Percentiles rank a stretch among this genome's conserved stretches.
Evolutionary conservation across 2,113 vertebrate genomes (phyloP).

Genomic region (Patagioenas fasciata): DNA sequence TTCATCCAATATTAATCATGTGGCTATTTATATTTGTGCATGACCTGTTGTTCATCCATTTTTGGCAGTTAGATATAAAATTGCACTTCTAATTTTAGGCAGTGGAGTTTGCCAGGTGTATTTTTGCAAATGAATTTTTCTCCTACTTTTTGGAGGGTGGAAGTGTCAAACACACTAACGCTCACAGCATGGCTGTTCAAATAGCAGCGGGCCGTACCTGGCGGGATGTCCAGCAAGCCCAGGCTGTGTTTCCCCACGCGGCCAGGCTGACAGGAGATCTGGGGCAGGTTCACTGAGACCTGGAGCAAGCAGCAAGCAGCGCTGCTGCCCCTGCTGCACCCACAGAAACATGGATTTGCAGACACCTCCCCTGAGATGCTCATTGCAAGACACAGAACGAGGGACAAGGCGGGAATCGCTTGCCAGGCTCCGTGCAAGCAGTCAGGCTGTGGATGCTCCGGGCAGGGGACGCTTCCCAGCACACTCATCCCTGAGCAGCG

Average conservation of each 20-base stretch:
- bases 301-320: background rate
- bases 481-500: background rate
- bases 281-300: background rate
- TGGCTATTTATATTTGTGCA: background rate
- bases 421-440: background rate
- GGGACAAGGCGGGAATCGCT: background rate
- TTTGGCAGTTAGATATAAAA: background rate
- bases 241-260: background rate
- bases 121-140: background rate
- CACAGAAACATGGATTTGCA: too few relatives aligned
- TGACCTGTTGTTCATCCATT: background rate
- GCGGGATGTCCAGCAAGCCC: background rate
- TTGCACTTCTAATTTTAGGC: background rate
- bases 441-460: background rate
- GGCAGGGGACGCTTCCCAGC: slow-evolving; percentile 8
- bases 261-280: rapidly evolving
- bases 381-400: background rate
- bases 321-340: too few relatives aligned
- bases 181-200: background rate
- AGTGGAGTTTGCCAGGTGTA: background rate
- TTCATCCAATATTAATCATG: slow-evolving; percentile 12
- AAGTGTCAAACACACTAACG: background rate
- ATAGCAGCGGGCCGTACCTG: rapidly evolving
- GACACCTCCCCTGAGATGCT: too few relatives aligned
- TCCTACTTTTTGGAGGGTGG: background rate